phyloP scores from a whole-genome alignment of 2,797 vertebrate genomes.

The Poecilia picta region DNA sequence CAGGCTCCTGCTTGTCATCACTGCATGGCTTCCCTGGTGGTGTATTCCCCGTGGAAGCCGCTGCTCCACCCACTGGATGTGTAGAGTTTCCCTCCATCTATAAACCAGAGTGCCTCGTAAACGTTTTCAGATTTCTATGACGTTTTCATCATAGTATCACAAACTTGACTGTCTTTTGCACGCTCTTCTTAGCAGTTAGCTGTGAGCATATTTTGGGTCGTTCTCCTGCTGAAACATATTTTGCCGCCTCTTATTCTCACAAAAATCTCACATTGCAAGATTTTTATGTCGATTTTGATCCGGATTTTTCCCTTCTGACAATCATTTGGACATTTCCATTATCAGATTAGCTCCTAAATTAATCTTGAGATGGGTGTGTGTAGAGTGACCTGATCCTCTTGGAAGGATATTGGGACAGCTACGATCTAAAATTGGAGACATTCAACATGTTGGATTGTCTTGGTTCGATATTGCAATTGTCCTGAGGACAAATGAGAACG shows the following conservation, averaged over 20 bases:
- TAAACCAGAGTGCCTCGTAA: neutral
- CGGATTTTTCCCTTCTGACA: too few relatives aligned
- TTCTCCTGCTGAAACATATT: neutral
- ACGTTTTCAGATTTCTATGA: neutral
- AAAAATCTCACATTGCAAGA: too few relatives aligned
- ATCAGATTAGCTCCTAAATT: too few relatives aligned
- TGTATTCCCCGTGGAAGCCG: slow-evolving; percentile 24
- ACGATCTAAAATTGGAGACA: too few relatives aligned
- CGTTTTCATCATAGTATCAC: neutral
- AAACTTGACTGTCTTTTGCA: neutral
- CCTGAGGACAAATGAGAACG: too few relatives aligned
- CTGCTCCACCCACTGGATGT: slow-evolving; percentile 52
- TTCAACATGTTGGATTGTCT: too few relatives aligned
- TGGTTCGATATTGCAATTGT: too few relatives aligned
- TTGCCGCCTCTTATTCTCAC: neutral
- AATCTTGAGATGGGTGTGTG: too few relatives aligned
- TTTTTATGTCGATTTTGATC: too few relatives aligned
- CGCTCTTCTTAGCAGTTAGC: neutral
- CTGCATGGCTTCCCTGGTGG: slow-evolving; percentile 11
- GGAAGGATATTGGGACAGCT: too few relatives aligned
- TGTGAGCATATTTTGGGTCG: neutral
- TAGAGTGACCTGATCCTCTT: too few relatives aligned
- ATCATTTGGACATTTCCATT: too few relatives aligned
- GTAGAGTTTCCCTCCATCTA: neutral
- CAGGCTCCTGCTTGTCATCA: slow-evolving; percentile 43